A percentile compares a stretch with the other conserved stretches of the same genome.
Evolutionary conservation across 2,797 vertebrate species (phyloP).

Genomic region (Artibeus lituratus): DNA sequence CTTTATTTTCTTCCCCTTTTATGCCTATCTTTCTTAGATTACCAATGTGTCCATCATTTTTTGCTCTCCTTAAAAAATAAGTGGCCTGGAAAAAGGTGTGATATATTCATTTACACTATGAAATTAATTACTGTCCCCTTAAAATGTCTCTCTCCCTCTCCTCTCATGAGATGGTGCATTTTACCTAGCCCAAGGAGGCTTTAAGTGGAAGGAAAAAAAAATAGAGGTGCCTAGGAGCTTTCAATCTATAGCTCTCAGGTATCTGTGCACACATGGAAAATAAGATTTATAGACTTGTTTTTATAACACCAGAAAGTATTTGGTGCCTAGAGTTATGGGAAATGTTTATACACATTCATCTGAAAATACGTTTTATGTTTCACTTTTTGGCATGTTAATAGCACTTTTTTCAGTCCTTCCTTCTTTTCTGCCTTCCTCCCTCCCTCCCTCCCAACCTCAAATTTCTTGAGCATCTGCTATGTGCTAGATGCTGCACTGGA

Average conservation of each 20-base stretch:
- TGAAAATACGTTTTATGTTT: not conserved
- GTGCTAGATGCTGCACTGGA: not conserved
- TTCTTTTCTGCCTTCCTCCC: accelerated
- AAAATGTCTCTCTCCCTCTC: not conserved
- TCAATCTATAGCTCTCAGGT: not conserved
- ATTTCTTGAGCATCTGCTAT: not conserved
- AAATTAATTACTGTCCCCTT: not conserved
- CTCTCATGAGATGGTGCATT: not conserved
- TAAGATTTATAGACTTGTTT: constrained; percentile 16
- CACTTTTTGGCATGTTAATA: not conserved
- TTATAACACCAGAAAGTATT: not conserved
- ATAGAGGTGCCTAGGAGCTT: not conserved
- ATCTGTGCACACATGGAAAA: not conserved
- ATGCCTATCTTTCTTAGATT: not conserved
- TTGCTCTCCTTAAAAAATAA: not conserved
- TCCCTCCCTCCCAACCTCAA: not conserved
- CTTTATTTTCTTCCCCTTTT: not conserved
- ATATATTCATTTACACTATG: not conserved
- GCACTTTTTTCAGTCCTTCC: not conserved
- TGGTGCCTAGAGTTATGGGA: not conserved
- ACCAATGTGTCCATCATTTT: not conserved
- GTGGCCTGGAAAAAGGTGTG: not conserved
- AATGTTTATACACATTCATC: not conserved
- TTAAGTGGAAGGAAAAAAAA: not conserved
- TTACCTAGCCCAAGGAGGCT: not conserved